Evolutionary conservation across 2,888 invertebrate genomes (phyloP).

Genomic region (Lissocephala sabroskyi): DNA sequence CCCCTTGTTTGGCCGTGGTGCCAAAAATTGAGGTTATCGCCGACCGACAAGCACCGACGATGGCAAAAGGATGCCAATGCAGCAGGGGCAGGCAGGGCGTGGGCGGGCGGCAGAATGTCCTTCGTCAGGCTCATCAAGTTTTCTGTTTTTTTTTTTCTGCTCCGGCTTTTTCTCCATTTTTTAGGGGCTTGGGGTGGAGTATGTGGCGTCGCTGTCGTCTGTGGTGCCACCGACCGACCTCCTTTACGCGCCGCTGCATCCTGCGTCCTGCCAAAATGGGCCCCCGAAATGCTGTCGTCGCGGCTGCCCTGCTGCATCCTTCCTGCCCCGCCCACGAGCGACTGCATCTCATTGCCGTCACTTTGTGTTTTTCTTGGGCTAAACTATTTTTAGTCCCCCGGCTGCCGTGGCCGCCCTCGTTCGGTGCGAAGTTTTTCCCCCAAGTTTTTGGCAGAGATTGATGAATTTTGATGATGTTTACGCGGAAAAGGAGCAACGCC

Average conservation of each 20-base stretch:
- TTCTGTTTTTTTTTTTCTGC: too few relatives aligned
- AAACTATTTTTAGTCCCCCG: conserved; percentile 3
- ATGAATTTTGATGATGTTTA: conserved; percentile 70
- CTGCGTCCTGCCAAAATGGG: conserved; percentile 42
- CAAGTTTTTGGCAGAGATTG: conserved; percentile 71
- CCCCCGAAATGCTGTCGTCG: conserved; percentile 23
- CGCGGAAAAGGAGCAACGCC: conserved; percentile 49
- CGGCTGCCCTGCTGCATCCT: not conserved
- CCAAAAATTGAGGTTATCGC: conserved; percentile 67
- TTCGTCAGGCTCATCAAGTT: conserved; percentile 51
- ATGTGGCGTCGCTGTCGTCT: conserved; percentile 1
- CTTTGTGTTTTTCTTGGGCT: conserved; percentile 22
- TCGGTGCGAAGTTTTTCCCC: conserved; percentile 44
- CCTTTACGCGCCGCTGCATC: conserved; percentile 53
- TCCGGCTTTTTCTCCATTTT: not conserved
- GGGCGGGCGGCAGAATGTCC: conserved; percentile 5
- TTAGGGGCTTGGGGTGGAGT: not conserved
- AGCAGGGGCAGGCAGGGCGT: conserved; percentile 25
- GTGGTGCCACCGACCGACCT: conserved; percentile 38
- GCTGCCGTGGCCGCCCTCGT: conserved; percentile 15
- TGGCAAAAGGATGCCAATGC: conserved; percentile 13
- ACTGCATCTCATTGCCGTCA: conserved; percentile 16
- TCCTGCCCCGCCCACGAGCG: not conserved
- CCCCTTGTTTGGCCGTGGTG: conserved; percentile 55
- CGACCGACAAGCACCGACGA: conserved; percentile 15